phyloP scores from a whole-genome alignment of 1,140 invertebrate genomes.

The Ips typographus region DNA sequence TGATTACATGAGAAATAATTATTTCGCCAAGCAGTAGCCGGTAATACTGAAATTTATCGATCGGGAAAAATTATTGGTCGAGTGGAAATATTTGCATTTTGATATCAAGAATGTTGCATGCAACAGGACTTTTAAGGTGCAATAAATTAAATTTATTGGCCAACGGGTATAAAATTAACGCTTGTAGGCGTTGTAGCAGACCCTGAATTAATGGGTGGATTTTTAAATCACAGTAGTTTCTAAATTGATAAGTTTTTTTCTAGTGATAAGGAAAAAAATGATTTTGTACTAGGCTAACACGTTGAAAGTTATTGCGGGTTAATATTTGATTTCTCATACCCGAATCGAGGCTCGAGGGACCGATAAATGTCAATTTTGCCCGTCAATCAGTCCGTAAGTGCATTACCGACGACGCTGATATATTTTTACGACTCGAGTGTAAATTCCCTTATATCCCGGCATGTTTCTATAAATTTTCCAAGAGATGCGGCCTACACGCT shows the following conservation, averaged over 20 bases:
- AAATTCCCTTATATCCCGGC: conserved; percentile 28
- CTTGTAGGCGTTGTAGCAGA: conserved; percentile 24
- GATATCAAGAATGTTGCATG: conserved; percentile 33
- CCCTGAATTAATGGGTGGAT: conserved; percentile 11
- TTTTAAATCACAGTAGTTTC: neutral
- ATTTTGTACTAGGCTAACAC: neutral
- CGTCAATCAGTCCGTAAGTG: conserved; percentile 30
- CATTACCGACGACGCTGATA: conserved; percentile 28
- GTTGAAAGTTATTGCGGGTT: conserved; percentile 28
- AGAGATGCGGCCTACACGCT: conserved; percentile 20
- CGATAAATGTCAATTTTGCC: conserved; percentile 27
- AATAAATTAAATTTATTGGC: conserved; percentile 35
- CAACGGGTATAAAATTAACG: conserved; percentile 31
- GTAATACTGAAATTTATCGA: conserved; percentile 28
- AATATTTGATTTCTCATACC: conserved; percentile 32
- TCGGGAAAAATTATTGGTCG: conserved; percentile 25
- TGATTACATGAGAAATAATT: conserved; percentile 23
- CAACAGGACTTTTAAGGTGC: conserved; percentile 25
- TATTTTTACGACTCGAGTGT: conserved; percentile 28
- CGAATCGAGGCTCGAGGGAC: conserved; percentile 9
- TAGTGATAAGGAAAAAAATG: neutral
- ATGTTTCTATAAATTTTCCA: conserved; percentile 28
- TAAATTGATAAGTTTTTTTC: neutral
- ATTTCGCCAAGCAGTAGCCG: conserved; percentile 5
- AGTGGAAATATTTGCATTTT: conserved; percentile 34